Percentiles rank a stretch among this genome's conserved stretches.
Conservation (phyloP, 2,113 vertebrate genomes). For the Chloropsis hardwickii region DNA sequence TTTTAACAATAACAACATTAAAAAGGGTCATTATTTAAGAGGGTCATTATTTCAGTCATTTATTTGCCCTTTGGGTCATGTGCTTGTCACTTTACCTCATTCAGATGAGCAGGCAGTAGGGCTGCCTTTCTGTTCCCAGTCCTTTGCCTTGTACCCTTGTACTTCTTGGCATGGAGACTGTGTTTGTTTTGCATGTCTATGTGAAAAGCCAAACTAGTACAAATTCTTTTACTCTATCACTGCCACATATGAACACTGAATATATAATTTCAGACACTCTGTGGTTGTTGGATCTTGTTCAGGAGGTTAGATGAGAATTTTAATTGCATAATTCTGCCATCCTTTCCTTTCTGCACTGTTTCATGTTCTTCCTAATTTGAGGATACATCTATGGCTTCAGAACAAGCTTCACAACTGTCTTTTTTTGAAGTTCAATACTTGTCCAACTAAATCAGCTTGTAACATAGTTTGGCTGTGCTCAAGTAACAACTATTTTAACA, state of each 20-base stretch:
- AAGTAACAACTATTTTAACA: neutral
- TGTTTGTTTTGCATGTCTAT: constrained; percentile 50
- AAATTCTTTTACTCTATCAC: constrained; percentile 49
- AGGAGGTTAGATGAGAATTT: constrained; percentile 49
- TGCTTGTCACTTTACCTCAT: neutral
- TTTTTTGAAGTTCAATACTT: neutral
- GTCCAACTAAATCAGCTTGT: neutral
- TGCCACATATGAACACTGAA: constrained; percentile 43
- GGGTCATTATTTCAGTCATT: neutral
- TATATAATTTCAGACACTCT: constrained; percentile 47
- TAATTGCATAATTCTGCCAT: constrained; percentile 40
- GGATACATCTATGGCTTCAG: neutral
- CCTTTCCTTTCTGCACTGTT: constrained; percentile 32
- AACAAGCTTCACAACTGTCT: neutral
- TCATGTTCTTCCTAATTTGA: constrained; percentile 18
- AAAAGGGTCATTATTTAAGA: neutral
- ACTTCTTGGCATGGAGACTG: constrained; percentile 15
- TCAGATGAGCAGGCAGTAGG: neutral
- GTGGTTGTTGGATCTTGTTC: constrained; percentile 52
- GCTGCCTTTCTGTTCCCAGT: neutral
- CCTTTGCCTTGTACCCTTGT: neutral
- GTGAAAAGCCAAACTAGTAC: constrained; percentile 54
- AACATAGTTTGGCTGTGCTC: neutral
- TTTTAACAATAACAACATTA: neutral
- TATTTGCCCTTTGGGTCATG: neutral